A percentile compares a stretch with the other conserved stretches of the same genome.
Evolutionary conservation across 2,797 vertebrate species (phyloP).

Genomic region (Esox lucius): DNA sequence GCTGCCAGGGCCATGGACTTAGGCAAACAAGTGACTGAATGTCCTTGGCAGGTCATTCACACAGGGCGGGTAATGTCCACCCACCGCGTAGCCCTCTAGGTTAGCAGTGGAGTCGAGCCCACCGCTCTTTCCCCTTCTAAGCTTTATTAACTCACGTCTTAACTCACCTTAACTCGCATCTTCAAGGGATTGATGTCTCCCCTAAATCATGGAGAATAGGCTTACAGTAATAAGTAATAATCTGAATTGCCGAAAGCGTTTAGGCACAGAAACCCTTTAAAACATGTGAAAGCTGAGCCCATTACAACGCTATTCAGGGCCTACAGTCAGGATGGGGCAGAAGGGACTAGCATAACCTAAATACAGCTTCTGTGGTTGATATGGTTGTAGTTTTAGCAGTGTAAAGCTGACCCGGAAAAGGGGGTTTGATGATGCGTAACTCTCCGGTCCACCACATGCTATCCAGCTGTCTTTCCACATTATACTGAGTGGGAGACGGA

Average conservation of each 20-base stretch:
- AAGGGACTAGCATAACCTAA: not conserved
- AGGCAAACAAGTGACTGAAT: too few relatives aligned
- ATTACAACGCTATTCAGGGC: not conserved
- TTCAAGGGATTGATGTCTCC: conserved; percentile 30
- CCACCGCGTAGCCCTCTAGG: too few relatives aligned
- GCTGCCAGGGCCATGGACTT: too few relatives aligned
- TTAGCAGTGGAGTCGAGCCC: too few relatives aligned
- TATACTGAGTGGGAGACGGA: too few relatives aligned
- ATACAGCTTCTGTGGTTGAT: not conserved
- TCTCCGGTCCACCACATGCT: not conserved
- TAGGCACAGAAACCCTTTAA: not conserved
- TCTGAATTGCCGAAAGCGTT: too few relatives aligned
- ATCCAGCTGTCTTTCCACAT: not conserved
- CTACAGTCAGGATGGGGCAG: not conserved
- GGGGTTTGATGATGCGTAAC: not conserved
- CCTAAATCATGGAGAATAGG: conserved; percentile 2
- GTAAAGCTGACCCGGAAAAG: not conserved
- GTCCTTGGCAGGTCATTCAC: too few relatives aligned
- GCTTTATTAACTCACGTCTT: too few relatives aligned
- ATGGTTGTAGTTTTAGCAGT: not conserved
- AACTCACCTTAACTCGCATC: not conserved
- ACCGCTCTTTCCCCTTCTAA: too few relatives aligned
- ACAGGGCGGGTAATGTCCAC: too few relatives aligned
- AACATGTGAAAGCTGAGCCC: not conserved
- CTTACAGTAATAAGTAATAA: not conserved